Conservation (phyloP, 1,140 invertebrate species). For the Megalonaias nervosa region DNA sequence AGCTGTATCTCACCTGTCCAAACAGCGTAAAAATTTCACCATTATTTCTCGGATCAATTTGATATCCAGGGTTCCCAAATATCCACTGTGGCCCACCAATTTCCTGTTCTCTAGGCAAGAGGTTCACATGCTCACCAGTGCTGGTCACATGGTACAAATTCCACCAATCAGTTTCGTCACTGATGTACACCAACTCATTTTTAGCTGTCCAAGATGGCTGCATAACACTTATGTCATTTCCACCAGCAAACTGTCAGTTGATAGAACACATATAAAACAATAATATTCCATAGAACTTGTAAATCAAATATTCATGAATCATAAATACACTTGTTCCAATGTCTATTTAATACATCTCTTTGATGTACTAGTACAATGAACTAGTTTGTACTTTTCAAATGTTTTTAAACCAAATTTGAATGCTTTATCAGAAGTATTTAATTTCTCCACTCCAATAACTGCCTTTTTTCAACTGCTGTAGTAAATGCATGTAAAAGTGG, state of each 20-base stretch:
- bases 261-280: background rate
- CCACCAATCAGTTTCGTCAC: slow-evolving; percentile 69
- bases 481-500: too few relatives aligned
- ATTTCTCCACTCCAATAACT: too few relatives aligned
- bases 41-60: slow-evolving; percentile 48
- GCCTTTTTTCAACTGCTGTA: too few relatives aligned
- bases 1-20: slow-evolving; percentile 30
- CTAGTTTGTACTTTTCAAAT: too few relatives aligned
- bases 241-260: slow-evolving; percentile 44
- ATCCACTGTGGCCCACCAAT: slow-evolving; percentile 64
- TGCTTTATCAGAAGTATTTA: too few relatives aligned
- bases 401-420: too few relatives aligned
- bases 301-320: too few relatives aligned
- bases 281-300: too few relatives aligned
- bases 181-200: slow-evolving; percentile 63
- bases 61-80: slow-evolving; percentile 58
- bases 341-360: too few relatives aligned
- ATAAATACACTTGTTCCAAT: too few relatives aligned
- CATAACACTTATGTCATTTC: slow-evolving; percentile 57
- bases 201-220: slow-evolving; percentile 64
- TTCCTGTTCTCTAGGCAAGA: slow-evolving; percentile 51
- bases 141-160: slow-evolving; percentile 65
- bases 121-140: slow-evolving; percentile 58
- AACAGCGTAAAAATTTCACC: slow-evolving; percentile 46
- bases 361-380: too few relatives aligned